A percentile compares a stretch with the other conserved stretches of the same genome.
These are phyloP conservation scores for Poeciliopsis gracilis DNA, from an alignment of 2,797 vertebrate species.

Conservation along the genomic window DNA sequence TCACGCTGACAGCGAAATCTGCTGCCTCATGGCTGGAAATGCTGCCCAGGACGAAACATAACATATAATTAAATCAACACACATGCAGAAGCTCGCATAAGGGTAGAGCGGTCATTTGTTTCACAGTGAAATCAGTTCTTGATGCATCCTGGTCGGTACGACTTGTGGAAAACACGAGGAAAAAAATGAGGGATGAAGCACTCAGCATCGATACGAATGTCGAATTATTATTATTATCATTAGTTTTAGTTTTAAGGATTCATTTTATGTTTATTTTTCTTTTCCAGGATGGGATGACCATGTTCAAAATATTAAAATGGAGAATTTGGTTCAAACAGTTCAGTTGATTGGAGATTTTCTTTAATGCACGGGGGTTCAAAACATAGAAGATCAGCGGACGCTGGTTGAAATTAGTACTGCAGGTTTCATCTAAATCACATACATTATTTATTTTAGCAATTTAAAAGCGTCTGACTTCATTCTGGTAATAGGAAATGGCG, in stretches of 20 bases:
- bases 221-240: not conserved
- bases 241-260: not conserved
- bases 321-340: not conserved
- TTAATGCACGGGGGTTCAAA: not conserved
- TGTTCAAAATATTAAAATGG: not conserved
- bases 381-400: no score
- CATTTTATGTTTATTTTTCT: not conserved
- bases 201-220: not conserved
- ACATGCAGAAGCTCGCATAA: not conserved
- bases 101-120: not conserved
- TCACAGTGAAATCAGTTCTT: not conserved
- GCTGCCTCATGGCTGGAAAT: constrained; percentile 4
- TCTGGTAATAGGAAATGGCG: not conserved
- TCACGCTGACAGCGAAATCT: constrained; percentile 43
- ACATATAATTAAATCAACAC: constrained; percentile 13
- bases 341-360: not conserved
- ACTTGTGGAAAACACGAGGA: not conserved
- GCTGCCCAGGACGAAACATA: constrained; percentile 8
- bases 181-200: not conserved
- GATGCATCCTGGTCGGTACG: not conserved
- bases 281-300: not conserved
- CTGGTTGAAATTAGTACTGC: not conserved
- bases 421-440: not conserved
- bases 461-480: not conserved
- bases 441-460: not conserved